Base-by-base conservation (phyloP, 2,797 vertebrate genomes). In the Dipus sagitta region DNA sequence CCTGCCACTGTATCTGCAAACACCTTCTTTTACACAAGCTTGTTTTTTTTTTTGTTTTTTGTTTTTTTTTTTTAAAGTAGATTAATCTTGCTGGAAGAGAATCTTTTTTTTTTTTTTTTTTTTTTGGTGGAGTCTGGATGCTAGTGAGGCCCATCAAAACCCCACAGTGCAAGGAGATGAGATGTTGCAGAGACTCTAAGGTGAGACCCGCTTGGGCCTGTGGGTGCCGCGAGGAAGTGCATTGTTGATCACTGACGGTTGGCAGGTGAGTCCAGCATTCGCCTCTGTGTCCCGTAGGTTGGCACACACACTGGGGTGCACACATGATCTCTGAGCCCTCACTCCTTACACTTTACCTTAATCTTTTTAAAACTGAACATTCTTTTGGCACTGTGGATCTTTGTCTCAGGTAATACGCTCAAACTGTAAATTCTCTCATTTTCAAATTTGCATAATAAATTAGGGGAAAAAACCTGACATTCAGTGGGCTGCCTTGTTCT, bases 201-300 rank as follows among this genome's bases (percentile, higher is more conserved):
- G 17, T 23, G 30, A 42, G 68, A 30, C 2, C 60, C 24, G 24
- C 26, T 18, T 0, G 26, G 71, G 68, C 21, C 24, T 34, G 26
- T 30, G 68, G 34, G 17, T 32, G 13, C n/a, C 24, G 0, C 5
- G 72, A 34, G 0, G 3, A 17, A 23, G 17, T 4, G 0, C 5
- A 6, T 74, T 11, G 47, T 1, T 52, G 85, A 54, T 13, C 24
- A 30, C 8, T 52, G 58, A 34, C 34, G 20, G 74, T 21, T 1
- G 0, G 0, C 5, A 67, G 34, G 23, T 28, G 65, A 88, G 60
- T 26, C 64, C 60, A 60, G 68, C 20, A 3, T 68, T 38, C 60
- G 14, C 21, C 28, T 1, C 54, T 42, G 11, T 68, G 26, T 17
- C 88, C 26, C 60, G 15, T 3, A 1, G 26, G 34, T 42, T 34